Percentiles rank a stretch among this genome's conserved stretches.
These are phyloP conservation scores for Leptopilina syphax DNA, from an alignment of 2,888 invertebrate species.

Conservation along the genomic window DNA sequence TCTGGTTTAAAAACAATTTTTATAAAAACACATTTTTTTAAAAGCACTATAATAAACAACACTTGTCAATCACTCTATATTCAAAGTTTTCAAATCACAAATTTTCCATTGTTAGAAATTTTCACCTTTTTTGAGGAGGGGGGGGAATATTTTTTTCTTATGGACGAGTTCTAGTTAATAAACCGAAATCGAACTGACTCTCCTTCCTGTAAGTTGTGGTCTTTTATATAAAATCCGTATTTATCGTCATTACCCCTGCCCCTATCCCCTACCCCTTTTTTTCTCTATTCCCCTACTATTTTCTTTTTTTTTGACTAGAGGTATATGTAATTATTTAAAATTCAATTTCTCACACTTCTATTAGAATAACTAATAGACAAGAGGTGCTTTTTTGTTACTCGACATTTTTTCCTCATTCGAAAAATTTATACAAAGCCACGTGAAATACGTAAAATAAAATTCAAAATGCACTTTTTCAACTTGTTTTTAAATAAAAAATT, in stretches of 20 bases:
- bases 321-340: constrained; percentile 59
- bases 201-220: constrained; percentile 43
- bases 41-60: neutral
- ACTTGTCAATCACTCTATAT: no score
- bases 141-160: constrained; percentile 34
- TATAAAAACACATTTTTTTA: no score
- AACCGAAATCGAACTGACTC: constrained; percentile 71
- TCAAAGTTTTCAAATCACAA: neutral
- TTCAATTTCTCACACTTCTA: constrained; percentile 52
- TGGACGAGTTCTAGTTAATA: constrained; percentile 58
- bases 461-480: no score
- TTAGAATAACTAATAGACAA: constrained; percentile 67
- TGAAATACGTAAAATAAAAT: no score
- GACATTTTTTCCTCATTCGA: no score
- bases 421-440: no score
- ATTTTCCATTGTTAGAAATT: constrained; percentile 29
- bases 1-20: no score
- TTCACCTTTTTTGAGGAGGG: constrained; percentile 49
- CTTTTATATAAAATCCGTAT: constrained; percentile 69
- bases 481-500: no score
- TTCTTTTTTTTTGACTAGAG: constrained; percentile 19
- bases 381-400: no score
- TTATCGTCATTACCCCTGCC: constrained; percentile 53
- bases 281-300: no score
- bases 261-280: no score